These are phyloP conservation scores for Rotaria magnacalcarata DNA, from an alignment of 2,888 invertebrate genomes.

Conservation along the genomic window DNA sequence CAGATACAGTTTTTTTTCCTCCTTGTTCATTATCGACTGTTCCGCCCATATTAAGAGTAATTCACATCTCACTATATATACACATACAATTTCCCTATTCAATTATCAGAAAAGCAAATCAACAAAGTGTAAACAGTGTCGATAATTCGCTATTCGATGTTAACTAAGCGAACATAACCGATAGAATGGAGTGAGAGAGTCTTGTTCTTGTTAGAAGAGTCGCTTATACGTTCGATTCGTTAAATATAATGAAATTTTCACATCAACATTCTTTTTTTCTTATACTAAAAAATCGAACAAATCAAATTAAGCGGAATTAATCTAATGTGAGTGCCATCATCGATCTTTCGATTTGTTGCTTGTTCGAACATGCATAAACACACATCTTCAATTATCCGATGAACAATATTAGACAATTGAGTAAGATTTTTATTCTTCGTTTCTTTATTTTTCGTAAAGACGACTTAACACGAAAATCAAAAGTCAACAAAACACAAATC, in stretches of 20 bases:
- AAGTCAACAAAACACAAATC: background rate
- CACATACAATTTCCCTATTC: conserved; percentile 7
- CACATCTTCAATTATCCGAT: background rate
- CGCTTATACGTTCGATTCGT: background rate
- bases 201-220: background rate
- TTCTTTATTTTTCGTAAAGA: background rate
- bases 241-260: background rate
- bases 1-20: background rate
- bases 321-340: conserved; percentile 19
- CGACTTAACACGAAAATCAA: conserved; percentile 15
- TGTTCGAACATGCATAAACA: conserved; percentile 26
- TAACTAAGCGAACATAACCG: conserved; percentile 1
- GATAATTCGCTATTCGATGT: conserved; percentile 12
- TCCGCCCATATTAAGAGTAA: conserved; percentile 9
- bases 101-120: conserved; percentile 17
- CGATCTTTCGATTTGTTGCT: conserved; percentile 13
- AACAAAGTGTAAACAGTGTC: conserved; percentile 12
- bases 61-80: background rate
- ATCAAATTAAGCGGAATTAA: conserved; percentile 8
- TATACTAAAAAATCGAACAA: background rate
- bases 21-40: conserved; percentile 12
- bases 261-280: background rate
- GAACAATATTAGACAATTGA: conserved; percentile 31
- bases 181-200: background rate
- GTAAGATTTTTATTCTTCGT: background rate